Evolutionary conservation across 1,140 invertebrate genomes (phyloP), one percentile per base, ranked within the genome.

Genomic region (Oryctes rhinoceros): DNA sequence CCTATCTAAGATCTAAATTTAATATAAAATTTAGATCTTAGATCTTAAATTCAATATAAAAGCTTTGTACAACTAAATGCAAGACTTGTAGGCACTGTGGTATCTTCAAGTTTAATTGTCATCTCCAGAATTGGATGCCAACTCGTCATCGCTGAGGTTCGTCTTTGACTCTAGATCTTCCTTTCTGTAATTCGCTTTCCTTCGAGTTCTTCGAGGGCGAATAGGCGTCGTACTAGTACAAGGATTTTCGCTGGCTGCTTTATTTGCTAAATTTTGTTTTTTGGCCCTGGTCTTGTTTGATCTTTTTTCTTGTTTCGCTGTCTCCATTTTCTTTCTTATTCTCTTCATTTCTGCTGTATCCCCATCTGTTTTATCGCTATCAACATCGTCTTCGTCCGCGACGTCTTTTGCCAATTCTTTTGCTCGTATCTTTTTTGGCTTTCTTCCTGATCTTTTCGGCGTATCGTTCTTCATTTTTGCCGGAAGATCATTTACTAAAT

Each of bases 341-440:
- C 83, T 82, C 18, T 78, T 78, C 84, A 84, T 85, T 65, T 83
- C 83, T 13, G 80, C 81, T 44, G 81, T 84, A 59, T 80, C 83
- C 20, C 82, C 82, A 30, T 74, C 74, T n/a, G 13, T 30, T 53
- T 37, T 35, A 20, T 67, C 78, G 76, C 80, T 78, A n/a, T 80
- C 49, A 78, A 53, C 62, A 47, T 78, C 76, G 13, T 80, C 65
- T 35, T 65, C 59, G 15, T 71, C 76, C 47, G 79, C 71, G 18
- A 78, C 35, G 10, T 74, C 37, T 49, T 79, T n/a, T n/a, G n/a
- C 80, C 9, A 81, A 77, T 71, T 59, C 37, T 49, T 59, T 7
- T 11, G 62, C 18, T 6, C 47, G 3, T 39, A 15, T 0, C 13
- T 35, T 39, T 18, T 47, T 79, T 79, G 30, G 10, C 15, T 71